These are phyloP conservation scores for Palythoa caribaeorum DNA, from an alignment of 92 coral and sea anemone species.

Conservation along the genomic window DNA sequence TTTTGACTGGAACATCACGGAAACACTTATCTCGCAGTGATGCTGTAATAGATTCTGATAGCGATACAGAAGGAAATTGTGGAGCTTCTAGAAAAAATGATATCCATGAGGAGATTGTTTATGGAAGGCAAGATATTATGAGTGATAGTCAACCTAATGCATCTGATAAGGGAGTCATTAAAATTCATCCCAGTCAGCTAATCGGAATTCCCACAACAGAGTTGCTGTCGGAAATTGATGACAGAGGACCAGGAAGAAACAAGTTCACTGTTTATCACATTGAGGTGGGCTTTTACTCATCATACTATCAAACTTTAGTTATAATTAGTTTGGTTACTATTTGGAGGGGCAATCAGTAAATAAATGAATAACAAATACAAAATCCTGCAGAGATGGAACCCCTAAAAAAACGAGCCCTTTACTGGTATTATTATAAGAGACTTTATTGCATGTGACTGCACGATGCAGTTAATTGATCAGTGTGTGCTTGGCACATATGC, in stretches of 20 bases:
- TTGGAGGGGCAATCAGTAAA: too few species aligned
- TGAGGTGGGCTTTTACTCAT: slow-evolving; percentile 65
- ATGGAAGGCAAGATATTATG: slow-evolving; percentile 34
- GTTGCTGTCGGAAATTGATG: slow-evolving; percentile 75
- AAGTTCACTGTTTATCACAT: slow-evolving; percentile 90
- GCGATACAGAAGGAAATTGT: slow-evolving; percentile 74
- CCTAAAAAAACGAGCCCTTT: too few species aligned
- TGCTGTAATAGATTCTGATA: slow-evolving; percentile 77
- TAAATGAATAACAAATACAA: too few species aligned
- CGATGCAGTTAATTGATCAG: too few species aligned
- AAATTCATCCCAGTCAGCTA: slow-evolving; percentile 87
- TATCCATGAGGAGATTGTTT: slow-evolving; percentile 56
- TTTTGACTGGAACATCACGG: slow-evolving; percentile 26
- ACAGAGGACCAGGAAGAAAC: slow-evolving; percentile 87
- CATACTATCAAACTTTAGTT: too few species aligned
- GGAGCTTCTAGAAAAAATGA: slow-evolving; percentile 60
- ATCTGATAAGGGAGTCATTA: slow-evolving; percentile 35
- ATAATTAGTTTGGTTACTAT: too few species aligned
- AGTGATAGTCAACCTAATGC: background rate
- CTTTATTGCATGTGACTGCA: too few species aligned
- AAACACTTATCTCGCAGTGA: slow-evolving; percentile 76
- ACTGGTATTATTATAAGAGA: too few species aligned
- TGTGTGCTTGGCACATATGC: too few species aligned
- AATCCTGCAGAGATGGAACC: too few species aligned
- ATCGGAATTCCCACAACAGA: slow-evolving; percentile 85